Conservation (phyloP, 2,797 vertebrate genomes). For the Ctenosaura bakeri region DNA sequence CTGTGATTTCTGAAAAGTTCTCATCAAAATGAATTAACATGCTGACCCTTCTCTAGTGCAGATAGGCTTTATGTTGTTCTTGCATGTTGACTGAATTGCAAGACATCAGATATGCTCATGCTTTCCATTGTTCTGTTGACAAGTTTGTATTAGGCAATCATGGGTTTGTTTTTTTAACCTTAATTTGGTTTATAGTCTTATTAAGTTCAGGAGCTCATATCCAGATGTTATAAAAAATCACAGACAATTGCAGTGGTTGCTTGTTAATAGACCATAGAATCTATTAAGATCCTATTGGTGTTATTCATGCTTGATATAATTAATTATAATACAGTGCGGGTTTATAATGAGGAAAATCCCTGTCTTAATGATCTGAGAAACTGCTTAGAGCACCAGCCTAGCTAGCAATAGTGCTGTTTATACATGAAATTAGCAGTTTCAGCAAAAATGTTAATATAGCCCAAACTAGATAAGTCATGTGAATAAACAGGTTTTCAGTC, state of each 20-base stretch:
- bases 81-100: neutral
- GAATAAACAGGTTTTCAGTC: slow-evolving; percentile 5
- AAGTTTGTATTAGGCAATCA: neutral
- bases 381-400: neutral
- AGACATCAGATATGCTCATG: neutral
- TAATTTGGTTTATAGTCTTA: neutral
- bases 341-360: neutral
- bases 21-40: too few relatives aligned
- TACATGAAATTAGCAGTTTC: neutral
- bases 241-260: neutral
- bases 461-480: neutral
- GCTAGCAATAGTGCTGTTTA: neutral
- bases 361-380: neutral
- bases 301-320: slow-evolving; percentile 3
- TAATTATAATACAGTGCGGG: neutral
- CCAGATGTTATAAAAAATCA: neutral
- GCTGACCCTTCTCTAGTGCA: neutral
- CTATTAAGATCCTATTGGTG: slow-evolving; percentile 7
- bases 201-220: neutral
- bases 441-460: neutral
- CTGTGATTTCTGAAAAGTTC: too few relatives aligned
- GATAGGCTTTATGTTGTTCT: neutral
- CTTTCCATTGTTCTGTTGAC: neutral
- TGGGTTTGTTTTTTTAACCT: neutral
- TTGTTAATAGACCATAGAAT: slow-evolving; percentile 12